Base-by-base conservation (phyloP, 1,140 invertebrate genomes). In the Dendroctonus ponderosae region DNA sequence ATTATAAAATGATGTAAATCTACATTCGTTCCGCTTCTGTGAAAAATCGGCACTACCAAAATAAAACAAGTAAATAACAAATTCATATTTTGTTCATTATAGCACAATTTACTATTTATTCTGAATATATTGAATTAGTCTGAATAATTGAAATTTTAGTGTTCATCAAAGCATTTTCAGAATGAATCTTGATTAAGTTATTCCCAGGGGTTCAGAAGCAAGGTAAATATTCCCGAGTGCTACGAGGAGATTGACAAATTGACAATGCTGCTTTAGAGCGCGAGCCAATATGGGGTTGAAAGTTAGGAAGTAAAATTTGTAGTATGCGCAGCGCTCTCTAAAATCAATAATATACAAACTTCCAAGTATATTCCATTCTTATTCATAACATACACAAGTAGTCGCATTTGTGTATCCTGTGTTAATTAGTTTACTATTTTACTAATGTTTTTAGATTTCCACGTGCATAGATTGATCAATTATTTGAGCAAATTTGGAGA, bases 331-430 rank as follows among this genome's bases (percentile, higher is more conserved):
- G 68, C 70, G 66, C 68, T 52, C 64, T 53, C 37, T 50, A 71
- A 73, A 73, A 73, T 73, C 72, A 73, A 73, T 73, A 73, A 68
- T 54, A 56, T 38, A 56, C 52, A 53, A 68, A 57, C 59, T 67
- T 62, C 49, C 49, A 57, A 67, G 53, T 64, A 50, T 63, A 42
- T 63, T 56, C 59, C 50, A 54, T 63, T 68, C 56, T 64, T 68
- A 58, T 58, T 64, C 67, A 54, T 59, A 64, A 57, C 40, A 42
- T 37, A 46, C 42, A 53, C 51, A 56, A 39, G 7, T 51, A 15
- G 38, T 56, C 15, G 53, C 39, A 26, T 26, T 26, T 26, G 26
- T 3, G 26, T 26, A 26, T 26, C 26, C 26, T 26, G 26, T 26
- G 26, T 26, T 26, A 26, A 26, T 26, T 26, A 26, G 26, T 1